A percentile compares a stretch with the other conserved stretches of the same genome.
These are phyloP conservation scores for Oreonectes daqikongensis DNA, from an alignment of 2,797 vertebrate genomes.

Conservation along the genomic window DNA sequence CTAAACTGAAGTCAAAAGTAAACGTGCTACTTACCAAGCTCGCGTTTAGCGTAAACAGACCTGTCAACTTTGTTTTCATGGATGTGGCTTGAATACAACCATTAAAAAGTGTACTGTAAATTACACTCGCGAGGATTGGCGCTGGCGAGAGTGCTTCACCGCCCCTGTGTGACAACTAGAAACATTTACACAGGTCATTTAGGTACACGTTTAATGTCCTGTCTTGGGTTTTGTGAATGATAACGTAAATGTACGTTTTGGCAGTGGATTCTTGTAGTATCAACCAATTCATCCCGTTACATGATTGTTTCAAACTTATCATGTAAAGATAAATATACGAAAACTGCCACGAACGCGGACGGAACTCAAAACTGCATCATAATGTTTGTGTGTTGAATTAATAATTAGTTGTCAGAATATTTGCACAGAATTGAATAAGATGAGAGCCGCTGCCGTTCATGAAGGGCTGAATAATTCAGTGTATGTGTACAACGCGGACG, in stretches of 20 bases:
- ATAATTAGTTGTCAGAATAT: background rate
- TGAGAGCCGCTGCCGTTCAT: background rate
- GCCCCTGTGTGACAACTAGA: conserved; percentile 1
- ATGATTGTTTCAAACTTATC: too few species aligned
- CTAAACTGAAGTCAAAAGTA: background rate
- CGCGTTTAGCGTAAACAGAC: background rate
- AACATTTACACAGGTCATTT: conserved; percentile 8
- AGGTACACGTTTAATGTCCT: background rate
- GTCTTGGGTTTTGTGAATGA: background rate
- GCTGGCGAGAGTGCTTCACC: background rate
- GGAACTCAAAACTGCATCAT: background rate
- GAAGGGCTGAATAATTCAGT: conserved; percentile 30
- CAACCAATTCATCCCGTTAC: background rate
- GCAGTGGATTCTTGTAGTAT: background rate
- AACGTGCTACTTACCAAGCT: conserved; percentile 5
- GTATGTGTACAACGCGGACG: background rate
- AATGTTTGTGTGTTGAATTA: background rate
- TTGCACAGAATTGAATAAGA: background rate
- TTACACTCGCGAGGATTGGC: background rate
- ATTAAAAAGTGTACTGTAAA: background rate
- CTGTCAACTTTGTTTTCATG: background rate
- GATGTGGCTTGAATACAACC: background rate
- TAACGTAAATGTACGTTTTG: background rate
- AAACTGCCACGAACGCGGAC: too few species aligned
- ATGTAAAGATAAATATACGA: too few species aligned